phyloP scores from a whole-genome alignment of 2,113 vertebrate genomes.

The Cynopterus brachyotis region DNA sequence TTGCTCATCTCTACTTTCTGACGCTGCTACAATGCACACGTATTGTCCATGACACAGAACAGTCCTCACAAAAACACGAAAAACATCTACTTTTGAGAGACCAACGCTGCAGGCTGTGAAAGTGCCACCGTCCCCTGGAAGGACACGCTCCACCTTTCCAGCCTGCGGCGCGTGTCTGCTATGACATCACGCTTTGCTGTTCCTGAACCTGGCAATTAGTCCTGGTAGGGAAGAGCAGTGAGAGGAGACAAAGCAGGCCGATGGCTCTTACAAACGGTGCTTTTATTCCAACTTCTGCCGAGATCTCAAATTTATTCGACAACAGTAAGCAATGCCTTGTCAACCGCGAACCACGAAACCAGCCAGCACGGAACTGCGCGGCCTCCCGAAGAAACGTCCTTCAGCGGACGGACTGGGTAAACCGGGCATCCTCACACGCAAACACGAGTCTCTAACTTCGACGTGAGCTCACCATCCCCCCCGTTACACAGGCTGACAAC shows the following conservation, averaged over 20 bases:
- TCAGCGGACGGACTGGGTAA: not conserved
- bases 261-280: not conserved
- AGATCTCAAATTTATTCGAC: not conserved
- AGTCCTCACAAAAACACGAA: not conserved
- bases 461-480: not conserved
- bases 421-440: not conserved
- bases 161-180: not conserved
- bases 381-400: not conserved
- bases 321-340: not conserved
- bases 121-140: not conserved
- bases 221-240: not conserved
- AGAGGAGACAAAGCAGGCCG: not conserved
- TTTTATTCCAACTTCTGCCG: not conserved
- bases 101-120: not conserved
- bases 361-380: not conserved
- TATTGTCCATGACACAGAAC: not conserved
- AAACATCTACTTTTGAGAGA: constrained; percentile 4
- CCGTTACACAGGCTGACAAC: not conserved
- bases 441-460: not conserved
- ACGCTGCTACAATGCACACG: not conserved
- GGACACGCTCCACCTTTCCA: not conserved
- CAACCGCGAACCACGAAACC: not conserved
- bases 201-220: not conserved
- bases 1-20: not conserved
- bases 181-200: not conserved